Base-by-base conservation (phyloP, 2,888 invertebrate species). In the Epirrita christyi region DNA sequence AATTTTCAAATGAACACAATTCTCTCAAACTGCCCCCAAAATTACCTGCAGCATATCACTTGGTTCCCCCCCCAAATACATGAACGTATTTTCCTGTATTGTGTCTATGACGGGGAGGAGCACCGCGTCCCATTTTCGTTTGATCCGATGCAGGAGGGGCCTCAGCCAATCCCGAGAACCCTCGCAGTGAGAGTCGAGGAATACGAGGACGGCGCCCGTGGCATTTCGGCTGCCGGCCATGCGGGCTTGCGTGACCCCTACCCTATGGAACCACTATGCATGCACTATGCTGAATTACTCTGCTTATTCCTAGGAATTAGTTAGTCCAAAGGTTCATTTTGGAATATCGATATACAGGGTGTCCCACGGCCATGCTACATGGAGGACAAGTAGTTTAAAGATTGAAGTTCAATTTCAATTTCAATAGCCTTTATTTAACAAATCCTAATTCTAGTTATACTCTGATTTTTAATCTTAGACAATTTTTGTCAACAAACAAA, bases 91-190 rank as follows among this genome's bases (percentile, higher is more conserved):
- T 63, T 96, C 63, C 78, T 96, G 96, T 67, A 99, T 96, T 36
- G 96, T 95, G 88, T 99, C 99, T 66, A 99, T 99, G 57, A 98
- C 95, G 0, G 99, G 99, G 57, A 97, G 97, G 48, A 98, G 88
- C 0, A 98, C 97, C 1, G 96, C 95, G 0, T 93, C 94, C 3
- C 94, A 92, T 40, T 96, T 95, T 58, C 73, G 44, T 64, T 85
- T 83, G 94, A 99, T 97, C 55, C 97, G 93, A 44, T 96, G 94
- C 56, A 99, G 91, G 90, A 98, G 83, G 0, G 98, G 98, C 78
- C 98, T 38, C 21, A 59, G 43, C 48, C 63, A 59, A 36, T 61
- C 57, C 7, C 6, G 8, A 10, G n/a, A 21, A 2, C 43, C 36
- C 36, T 57, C 58, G 55, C 61, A 59, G 43, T 61, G 56, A 2